Evolutionary conservation across 2,797 vertebrate genomes (phyloP).

Genomic region (Phrynocephalus forsythii): DNA sequence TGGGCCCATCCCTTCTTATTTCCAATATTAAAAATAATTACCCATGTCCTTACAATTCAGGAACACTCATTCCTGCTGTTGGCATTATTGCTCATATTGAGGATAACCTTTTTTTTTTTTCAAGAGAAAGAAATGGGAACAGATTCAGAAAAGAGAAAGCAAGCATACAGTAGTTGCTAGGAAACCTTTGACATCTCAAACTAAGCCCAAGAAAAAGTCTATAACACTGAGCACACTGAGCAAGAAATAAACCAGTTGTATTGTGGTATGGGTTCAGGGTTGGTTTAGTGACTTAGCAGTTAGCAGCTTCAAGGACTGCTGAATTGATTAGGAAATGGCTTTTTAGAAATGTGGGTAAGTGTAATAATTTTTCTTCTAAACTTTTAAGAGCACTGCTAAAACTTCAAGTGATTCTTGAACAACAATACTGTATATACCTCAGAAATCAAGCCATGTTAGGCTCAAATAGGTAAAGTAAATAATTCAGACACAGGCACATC

Average conservation of each 20-base stretch:
- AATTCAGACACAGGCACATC: constrained; percentile 6
- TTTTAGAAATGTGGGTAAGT: background rate
- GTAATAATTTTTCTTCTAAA: background rate
- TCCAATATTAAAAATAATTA: no score
- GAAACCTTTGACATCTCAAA: background rate
- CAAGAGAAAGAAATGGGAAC: background rate
- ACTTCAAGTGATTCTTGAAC: background rate
- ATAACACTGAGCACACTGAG: background rate
- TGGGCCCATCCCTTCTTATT: no score
- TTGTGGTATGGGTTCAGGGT: background rate
- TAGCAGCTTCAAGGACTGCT: background rate
- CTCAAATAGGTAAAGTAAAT: background rate
- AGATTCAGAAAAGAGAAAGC: background rate
- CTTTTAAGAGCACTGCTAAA: background rate
- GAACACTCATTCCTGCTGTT: background rate
- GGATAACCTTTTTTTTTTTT: background rate
- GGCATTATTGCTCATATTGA: background rate
- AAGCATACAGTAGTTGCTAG: background rate
- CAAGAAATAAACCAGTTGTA: background rate
- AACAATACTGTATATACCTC: background rate
- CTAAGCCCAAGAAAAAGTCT: background rate
- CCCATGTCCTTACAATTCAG: background rate
- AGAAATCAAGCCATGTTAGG: background rate
- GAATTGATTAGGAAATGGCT: background rate
- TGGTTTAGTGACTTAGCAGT: no score